phyloP scores from a whole-genome alignment of 2,888 invertebrate species.

The Clusia tigrina region DNA sequence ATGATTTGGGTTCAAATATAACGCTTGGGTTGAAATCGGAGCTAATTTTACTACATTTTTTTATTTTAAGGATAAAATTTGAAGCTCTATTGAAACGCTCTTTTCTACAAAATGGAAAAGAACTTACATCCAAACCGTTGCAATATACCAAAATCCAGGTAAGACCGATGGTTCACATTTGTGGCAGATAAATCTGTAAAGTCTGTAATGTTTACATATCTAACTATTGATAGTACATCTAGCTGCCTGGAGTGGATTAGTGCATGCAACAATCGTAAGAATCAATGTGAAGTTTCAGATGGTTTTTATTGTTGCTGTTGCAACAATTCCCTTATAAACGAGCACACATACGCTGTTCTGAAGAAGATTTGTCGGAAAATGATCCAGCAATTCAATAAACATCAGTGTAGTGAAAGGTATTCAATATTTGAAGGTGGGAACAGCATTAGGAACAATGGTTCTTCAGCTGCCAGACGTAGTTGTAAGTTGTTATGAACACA shows the following conservation, averaged over 20 bases:
- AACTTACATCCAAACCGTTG: background rate
- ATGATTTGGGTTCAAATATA: too few species aligned
- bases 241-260: constrained; percentile 43
- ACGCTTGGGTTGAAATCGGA: too few species aligned
- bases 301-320: too few species aligned
- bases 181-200: background rate
- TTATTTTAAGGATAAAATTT: background rate
- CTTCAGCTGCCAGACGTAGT: constrained; percentile 1
- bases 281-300: constrained; percentile 33
- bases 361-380: constrained; percentile 55
- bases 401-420: constrained; percentile 48
- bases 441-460: constrained; percentile 40
- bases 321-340: constrained; percentile 38
- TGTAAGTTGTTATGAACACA: constrained; percentile 10
- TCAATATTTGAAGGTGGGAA: constrained; percentile 54
- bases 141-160: constrained; percentile 40
- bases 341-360: constrained; percentile 49
- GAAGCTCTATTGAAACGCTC: background rate
- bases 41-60: too few species aligned
- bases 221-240: constrained; percentile 44
- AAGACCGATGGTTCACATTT: constrained; percentile 11
- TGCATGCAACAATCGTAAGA: constrained; percentile 34
- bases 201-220: too few species aligned
- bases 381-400: constrained; percentile 45
- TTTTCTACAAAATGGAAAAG: background rate